Base-by-base conservation (phyloP, 2,888 invertebrate genomes). In the Platypus cylindrus region DNA sequence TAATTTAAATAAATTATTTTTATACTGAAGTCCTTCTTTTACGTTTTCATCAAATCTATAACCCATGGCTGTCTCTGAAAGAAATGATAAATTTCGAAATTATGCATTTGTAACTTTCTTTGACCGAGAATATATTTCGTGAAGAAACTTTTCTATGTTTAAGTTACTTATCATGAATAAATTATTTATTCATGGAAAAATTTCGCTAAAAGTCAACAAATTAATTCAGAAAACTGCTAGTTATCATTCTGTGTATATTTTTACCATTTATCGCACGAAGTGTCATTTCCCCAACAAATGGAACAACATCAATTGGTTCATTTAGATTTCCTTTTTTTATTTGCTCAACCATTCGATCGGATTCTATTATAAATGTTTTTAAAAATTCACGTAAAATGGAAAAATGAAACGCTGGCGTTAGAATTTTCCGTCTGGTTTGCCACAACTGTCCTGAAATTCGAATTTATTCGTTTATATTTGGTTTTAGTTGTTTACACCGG, bases 251-350 rank as follows among this genome's bases (percentile, higher is more conserved):
- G 15, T 17, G 18, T 3, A 3, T 9, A 20, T 17, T 36, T 49
- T 53, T 55, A 70, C 71, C 70, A 47, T 68, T 68, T 28, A 73
- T 70, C 14, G 68, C 60, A 45, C 66, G 65, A 12, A 73, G 52
- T 1, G 72, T 66, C 48, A 66, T 67, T 13, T 64, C 54, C 1
- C 66, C 64, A 12, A 68, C 53, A 26, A 64, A 53, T 2, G 63
- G 62, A 31, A 63, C 54, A 4, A 71, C 53, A 47, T 71, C 58
- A 15, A 60, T 48, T 9, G 48, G 37, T 41, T 51, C 35, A 3
- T 46, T 48, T 5, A 44, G 45, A 12, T 49, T 43, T 4, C 47
- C 36, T 27, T 50, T 12, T 14, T 41, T 27, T 14, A 34, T 30
- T 15, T 29, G 17, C 9, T 18, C 23, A 5, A 43, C 32, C n/a